These are phyloP conservation scores for Brachylomia viminalis DNA, from an alignment of 2,888 invertebrate species.

Conservation along the genomic window DNA sequence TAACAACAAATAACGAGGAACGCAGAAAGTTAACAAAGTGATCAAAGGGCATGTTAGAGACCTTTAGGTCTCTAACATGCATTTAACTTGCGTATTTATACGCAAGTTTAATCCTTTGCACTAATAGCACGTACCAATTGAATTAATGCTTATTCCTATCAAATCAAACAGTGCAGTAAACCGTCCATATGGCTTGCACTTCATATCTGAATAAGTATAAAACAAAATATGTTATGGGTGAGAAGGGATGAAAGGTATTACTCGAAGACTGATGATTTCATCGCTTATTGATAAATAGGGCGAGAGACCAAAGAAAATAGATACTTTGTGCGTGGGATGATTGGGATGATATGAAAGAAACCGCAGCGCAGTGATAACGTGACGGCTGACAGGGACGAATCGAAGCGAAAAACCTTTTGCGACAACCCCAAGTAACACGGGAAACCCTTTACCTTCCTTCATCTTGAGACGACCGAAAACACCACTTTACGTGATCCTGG, in stretches of 20 bases:
- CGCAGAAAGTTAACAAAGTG: constrained; percentile 39
- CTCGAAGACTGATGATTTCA: background rate
- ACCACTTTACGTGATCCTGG: background rate
- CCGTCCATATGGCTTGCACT: background rate
- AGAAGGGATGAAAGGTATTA: background rate
- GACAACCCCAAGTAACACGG: background rate
- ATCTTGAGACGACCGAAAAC: background rate
- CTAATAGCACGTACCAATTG: background rate
- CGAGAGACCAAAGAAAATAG: background rate
- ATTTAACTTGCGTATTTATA: too few relatives aligned
- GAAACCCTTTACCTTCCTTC: background rate
- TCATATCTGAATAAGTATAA: background rate
- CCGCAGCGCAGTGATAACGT: background rate
- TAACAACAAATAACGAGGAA: constrained; percentile 64
- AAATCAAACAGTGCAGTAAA: constrained; percentile 8
- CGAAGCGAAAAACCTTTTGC: background rate
- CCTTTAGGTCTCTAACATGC: too few relatives aligned
- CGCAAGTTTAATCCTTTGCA: background rate
- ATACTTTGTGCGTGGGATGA: background rate
- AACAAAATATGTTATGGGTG: background rate
- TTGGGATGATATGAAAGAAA: background rate
- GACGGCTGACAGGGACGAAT: background rate
- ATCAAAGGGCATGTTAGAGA: background rate
- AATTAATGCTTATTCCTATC: constrained; percentile 5
- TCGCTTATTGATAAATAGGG: background rate